A percentile compares a stretch with the other conserved stretches of the same genome.
Conservation (phyloP, 2,113 vertebrate genomes). For the Rana temporaria region DNA sequence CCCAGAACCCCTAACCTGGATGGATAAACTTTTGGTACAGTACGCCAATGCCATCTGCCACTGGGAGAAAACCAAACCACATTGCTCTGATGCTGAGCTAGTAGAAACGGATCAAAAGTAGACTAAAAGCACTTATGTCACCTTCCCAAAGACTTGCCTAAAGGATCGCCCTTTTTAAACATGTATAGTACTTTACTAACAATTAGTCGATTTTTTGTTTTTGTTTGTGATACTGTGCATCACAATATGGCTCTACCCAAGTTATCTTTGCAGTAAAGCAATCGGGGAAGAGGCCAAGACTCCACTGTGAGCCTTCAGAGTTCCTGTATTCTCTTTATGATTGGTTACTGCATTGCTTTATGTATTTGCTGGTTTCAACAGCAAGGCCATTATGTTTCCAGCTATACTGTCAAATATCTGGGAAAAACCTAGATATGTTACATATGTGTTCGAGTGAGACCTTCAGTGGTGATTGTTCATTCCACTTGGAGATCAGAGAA, state of each 20-base stretch:
- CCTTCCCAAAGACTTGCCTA: constrained; percentile 64
- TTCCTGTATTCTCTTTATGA: background rate
- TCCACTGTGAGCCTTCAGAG: constrained; percentile 48
- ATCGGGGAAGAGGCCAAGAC: constrained; percentile 46
- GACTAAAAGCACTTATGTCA: constrained; percentile 57
- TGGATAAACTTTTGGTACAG: constrained; percentile 97
- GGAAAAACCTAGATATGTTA: background rate
- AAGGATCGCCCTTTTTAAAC: constrained; percentile 59
- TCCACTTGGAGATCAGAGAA: constrained; percentile 6
- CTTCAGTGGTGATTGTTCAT: constrained; percentile 1
- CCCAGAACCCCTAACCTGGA: constrained; percentile 97
- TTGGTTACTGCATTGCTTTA: constrained; percentile 37
- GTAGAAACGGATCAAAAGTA: constrained; percentile 71
- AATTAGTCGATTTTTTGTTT: background rate
- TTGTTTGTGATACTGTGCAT: background rate
- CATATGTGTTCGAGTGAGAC: background rate
- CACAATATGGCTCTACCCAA: constrained; percentile 61
- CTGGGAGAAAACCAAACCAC: constrained; percentile 92
- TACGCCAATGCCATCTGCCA: constrained; percentile 94
- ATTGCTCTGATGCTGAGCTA: constrained; percentile 82
- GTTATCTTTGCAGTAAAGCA: constrained; percentile 28
- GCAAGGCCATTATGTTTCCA: constrained; percentile 31
- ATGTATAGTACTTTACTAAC: constrained; percentile 46
- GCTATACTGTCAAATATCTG: constrained; percentile 21
- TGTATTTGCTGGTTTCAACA: constrained; percentile 35